Conservation (phyloP, 2,113 vertebrate genomes). For the Alaudala cheleensis region DNA sequence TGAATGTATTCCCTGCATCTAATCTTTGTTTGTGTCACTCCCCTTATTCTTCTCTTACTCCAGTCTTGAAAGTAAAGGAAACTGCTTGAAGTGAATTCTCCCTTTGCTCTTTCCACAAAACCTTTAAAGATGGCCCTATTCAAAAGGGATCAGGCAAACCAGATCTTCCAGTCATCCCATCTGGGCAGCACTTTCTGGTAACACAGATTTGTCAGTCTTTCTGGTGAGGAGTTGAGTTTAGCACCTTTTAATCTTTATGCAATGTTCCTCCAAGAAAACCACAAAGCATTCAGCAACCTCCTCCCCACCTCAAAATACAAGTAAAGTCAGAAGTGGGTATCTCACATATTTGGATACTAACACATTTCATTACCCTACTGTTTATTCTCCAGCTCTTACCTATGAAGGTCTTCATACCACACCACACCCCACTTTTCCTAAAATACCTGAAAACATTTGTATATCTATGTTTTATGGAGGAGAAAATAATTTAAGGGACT, state of each 20-base stretch:
- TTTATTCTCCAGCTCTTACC: not conserved
- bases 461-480: not conserved
- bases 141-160: not conserved
- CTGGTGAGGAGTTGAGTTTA: not conserved
- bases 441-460: not conserved
- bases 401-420: not conserved
- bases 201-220: not conserved
- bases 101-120: not conserved
- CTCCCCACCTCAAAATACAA: not conserved
- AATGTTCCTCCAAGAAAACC: not conserved
- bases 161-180: not conserved
- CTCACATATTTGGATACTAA: not conserved
- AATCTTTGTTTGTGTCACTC: not conserved
- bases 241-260: not conserved
- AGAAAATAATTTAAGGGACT: not conserved
- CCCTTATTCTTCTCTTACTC: not conserved
- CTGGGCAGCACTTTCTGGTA: not conserved
- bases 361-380: not conserved
- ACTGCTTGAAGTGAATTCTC: not conserved
- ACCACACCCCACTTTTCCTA: not conserved
- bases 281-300: not conserved
- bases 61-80: not conserved
- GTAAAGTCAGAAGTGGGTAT: not conserved
- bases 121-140: not conserved
- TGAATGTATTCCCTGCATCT: accelerated